Base-by-base conservation (phyloP, 2,113 vertebrate species). In the Melanotaenia duboulayi region DNA sequence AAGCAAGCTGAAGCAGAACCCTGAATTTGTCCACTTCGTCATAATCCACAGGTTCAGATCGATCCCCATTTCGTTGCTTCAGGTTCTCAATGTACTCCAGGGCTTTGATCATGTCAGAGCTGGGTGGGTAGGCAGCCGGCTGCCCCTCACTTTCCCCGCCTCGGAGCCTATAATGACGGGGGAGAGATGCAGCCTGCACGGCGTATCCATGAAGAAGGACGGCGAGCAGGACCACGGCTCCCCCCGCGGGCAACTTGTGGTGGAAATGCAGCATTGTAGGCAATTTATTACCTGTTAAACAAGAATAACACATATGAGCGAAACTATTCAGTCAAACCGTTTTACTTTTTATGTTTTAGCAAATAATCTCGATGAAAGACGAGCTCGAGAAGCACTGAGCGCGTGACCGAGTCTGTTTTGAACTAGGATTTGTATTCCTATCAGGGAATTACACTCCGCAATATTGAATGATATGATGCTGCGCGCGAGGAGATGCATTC, bases 21-120 rank as follows among this genome's bases (percentile, higher is more conserved):
- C 89, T 89, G 69, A 94, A 90, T 80, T 93, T 93, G 10, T 94
- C 93, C 65, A 93, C 92, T 20, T 93, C 92, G 40, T 75, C 95
- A 71, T 98, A 96, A 85, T 98, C 96, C 70, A 89, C 93, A 24
- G 93, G 93, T 75, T 95, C 94, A 20, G 92, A 23, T 52, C 93
- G 75, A 2, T 79, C 95, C 82, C 94, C 95, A 71, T 95, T 95
- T 90, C 97, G 94, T 80, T 97, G 96, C 76, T 94, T 95, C 75
- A 99, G 95, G 65, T 95, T 97, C 84, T 99, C 97, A 19, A 99
- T 97, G 92, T 99, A 99, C 84, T 98, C 96, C 92, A 99, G 91
- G 62, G 98, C 98, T 92, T 96, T 97, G 83, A 98, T 94, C 97
- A 99, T 96, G 60, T 99, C 96, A 0, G 97, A 94, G 61, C 94